Evolutionary conservation across 1,140 invertebrate species (phyloP).

Genomic region (Drosophila asahinai): DNA sequence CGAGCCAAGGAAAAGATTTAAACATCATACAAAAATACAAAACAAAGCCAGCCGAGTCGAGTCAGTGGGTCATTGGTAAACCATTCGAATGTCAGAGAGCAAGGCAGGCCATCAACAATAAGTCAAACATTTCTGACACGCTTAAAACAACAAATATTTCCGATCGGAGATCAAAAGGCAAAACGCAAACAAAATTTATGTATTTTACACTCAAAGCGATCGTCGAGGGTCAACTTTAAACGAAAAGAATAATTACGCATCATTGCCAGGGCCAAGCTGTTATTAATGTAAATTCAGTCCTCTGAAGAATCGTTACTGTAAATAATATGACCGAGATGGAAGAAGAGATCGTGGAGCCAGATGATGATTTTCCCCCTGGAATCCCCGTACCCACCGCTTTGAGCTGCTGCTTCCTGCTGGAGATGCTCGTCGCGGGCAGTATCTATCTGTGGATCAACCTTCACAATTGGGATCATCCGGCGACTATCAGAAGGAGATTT

Average conservation of each 20-base stretch:
- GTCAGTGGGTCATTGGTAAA: conserved; percentile 47
- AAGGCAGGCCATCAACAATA: conserved; percentile 16
- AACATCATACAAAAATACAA: not conserved
- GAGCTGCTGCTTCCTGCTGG: not conserved
- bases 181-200: not conserved
- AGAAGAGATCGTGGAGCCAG: too few species aligned
- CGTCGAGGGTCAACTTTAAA: conserved; percentile 5
- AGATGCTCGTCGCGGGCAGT: not conserved
- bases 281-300: not conserved
- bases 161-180: not conserved
- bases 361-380: too few species aligned
- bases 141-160: not conserved
- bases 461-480: not conserved
- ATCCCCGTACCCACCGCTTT: too few species aligned
- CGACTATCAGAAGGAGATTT: not conserved
- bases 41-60: conserved; percentile 1
- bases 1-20: not conserved
- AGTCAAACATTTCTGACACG: conserved; percentile 15
- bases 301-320: too few species aligned
- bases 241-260: conserved; percentile 30
- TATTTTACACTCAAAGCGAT: not conserved
- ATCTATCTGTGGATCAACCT: not conserved
- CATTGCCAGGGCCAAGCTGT: conserved; percentile 3
- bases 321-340: too few species aligned
- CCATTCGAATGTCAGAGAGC: conserved; percentile 36